A percentile compares a stretch with the other conserved stretches of the same genome.
Evolutionary conservation across 2,888 invertebrate species (phyloP).

Genomic region (Alviniconcha strummeri): DNA sequence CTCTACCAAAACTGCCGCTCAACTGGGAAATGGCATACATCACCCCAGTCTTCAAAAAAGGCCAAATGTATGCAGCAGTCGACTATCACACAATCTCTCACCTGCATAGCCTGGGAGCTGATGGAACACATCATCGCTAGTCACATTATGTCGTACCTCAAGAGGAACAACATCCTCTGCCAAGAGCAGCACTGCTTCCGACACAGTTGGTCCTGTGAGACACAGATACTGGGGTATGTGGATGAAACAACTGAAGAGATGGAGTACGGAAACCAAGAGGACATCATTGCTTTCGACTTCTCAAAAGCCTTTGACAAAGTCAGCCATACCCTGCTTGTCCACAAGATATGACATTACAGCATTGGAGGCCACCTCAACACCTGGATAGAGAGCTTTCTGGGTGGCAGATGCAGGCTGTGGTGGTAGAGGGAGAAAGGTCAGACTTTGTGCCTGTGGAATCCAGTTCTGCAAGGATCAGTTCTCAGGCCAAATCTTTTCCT

Average conservation of each 20-base stretch:
- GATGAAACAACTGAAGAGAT: slow-evolving; percentile 37
- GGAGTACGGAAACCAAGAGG: slow-evolving; percentile 39
- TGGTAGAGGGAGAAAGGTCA: slow-evolving; percentile 20
- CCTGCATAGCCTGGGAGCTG: slow-evolving; percentile 1
- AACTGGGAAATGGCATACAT: not conserved
- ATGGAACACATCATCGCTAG: too few relatives aligned
- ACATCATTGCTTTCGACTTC: slow-evolving; percentile 46
- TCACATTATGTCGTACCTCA: too few relatives aligned
- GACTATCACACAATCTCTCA: not conserved
- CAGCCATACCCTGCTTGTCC: slow-evolving; percentile 20
- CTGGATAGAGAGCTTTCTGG: slow-evolving; percentile 2
- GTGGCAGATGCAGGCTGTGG: slow-evolving; percentile 7
- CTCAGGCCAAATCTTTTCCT: not conserved
- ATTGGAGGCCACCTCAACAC: slow-evolving; percentile 14
- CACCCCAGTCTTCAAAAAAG: not conserved
- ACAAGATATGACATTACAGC: slow-evolving; percentile 18
- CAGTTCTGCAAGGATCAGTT: not conserved
- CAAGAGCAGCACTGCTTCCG: too few relatives aligned
- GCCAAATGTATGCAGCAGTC: not conserved
- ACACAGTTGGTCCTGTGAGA: slow-evolving; percentile 41
- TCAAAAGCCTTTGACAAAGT: slow-evolving; percentile 29
- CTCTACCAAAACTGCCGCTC: not conserved
- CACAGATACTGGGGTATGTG: too few relatives aligned
- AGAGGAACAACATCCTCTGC: too few relatives aligned
- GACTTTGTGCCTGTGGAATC: slow-evolving; percentile 5